Conservation (phyloP, 2,113 vertebrate species). For the Dascyllus trimaculatus region DNA sequence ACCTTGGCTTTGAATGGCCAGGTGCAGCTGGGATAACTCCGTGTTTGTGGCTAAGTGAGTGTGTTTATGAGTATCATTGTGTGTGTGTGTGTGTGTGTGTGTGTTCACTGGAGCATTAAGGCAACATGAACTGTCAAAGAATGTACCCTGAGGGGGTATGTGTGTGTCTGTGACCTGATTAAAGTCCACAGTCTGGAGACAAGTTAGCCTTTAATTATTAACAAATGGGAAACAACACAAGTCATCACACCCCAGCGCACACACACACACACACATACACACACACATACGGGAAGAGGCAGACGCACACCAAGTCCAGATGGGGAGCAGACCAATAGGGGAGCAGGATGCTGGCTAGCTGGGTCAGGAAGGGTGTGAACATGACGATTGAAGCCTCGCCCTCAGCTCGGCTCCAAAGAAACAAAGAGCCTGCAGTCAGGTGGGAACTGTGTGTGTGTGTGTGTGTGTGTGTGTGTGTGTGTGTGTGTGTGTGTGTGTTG, state of each 20-base stretch:
- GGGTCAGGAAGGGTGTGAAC: constrained; percentile 77
- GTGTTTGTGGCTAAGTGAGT: constrained; percentile 8
- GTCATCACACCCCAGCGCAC: constrained; percentile 40
- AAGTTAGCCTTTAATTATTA: constrained; percentile 82
- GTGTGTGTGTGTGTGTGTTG: constrained; percentile 21
- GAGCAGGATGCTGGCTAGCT: constrained; percentile 58
- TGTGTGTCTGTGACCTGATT: constrained; percentile 58
- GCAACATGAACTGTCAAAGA: constrained; percentile 70
- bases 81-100: constrained; percentile 18
- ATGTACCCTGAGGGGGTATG: constrained; percentile 60
- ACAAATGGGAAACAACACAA: constrained; percentile 69
- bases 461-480: constrained; percentile 34
- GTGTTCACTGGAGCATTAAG: constrained; percentile 50
- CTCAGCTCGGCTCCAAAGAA: constrained; percentile 57
- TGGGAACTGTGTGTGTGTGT: constrained; percentile 43
- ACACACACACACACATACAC: constrained; percentile 22
- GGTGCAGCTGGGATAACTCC: constrained; percentile 54
- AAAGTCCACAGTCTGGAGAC: constrained; percentile 77
- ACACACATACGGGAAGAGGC: constrained; percentile 13
- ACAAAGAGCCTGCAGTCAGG: constrained; percentile 70
- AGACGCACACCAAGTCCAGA: constrained; percentile 33
- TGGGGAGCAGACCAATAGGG: constrained; percentile 53
- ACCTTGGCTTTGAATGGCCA: constrained; percentile 62
- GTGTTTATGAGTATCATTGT: constrained; percentile 18
- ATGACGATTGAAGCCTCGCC: constrained; percentile 69